These are phyloP conservation scores for Verasper variegatus DNA, from an alignment of 2,113 vertebrate genomes.

Conservation along the genomic window DNA sequence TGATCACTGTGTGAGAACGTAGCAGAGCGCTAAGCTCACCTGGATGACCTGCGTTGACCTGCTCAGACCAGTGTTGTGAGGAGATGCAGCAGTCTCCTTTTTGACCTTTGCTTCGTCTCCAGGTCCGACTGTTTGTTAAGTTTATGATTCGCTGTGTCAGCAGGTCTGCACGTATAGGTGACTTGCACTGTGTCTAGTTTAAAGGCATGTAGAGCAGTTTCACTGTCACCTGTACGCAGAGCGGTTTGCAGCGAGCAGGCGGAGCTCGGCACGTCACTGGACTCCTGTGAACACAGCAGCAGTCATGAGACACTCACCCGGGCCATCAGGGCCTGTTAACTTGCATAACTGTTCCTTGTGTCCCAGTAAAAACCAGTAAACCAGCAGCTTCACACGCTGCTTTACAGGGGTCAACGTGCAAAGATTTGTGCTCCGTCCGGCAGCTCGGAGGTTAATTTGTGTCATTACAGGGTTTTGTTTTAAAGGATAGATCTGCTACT, in stretches of 20 bases:
- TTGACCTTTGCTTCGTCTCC: conserved; percentile 29
- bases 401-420: conserved; percentile 39
- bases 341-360: conserved; percentile 42
- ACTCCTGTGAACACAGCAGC: not conserved
- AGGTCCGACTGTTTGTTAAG: not conserved
- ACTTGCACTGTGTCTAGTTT: too few species aligned
- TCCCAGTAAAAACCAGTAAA: conserved; percentile 4
- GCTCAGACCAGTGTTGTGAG: not conserved
- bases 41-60: not conserved
- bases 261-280: not conserved
- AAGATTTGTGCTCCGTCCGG: not conserved
- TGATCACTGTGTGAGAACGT: too few species aligned
- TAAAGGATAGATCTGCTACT: not conserved
- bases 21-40: too few species aligned
- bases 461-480: not conserved
- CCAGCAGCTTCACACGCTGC: not conserved
- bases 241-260: not conserved
- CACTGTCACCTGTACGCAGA: not conserved
- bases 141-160: conserved; percentile 14
- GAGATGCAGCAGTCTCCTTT: not conserved
- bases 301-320: not conserved
- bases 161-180: not conserved
- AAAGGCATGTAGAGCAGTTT: not conserved
- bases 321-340: not conserved
- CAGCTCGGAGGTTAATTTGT: not conserved